These are phyloP conservation scores for Gavialis gangeticus DNA, from an alignment of 2,113 vertebrate genomes.

Conservation along the genomic window DNA sequence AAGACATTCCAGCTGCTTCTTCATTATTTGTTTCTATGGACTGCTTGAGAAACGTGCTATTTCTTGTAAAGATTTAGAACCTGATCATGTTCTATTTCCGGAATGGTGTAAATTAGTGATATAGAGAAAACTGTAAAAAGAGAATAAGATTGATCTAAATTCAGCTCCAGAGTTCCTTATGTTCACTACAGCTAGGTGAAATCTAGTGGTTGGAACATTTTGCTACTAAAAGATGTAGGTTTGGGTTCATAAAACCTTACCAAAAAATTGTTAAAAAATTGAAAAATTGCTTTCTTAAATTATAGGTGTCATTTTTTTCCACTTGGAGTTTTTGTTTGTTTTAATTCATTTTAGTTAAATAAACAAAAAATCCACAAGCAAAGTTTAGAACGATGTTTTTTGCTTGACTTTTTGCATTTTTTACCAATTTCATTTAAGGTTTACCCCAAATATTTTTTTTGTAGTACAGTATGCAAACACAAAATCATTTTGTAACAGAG, in stretches of 20 bases:
- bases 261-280: neutral
- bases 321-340: neutral
- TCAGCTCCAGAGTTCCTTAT: neutral
- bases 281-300: neutral
- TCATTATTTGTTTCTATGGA: neutral
- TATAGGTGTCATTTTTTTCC: neutral
- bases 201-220: neutral
- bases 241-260: neutral
- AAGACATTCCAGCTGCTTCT: neutral
- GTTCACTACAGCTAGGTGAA: neutral
- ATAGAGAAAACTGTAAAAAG: neutral
- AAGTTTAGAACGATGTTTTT: too few species aligned
- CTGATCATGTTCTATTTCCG: neutral
- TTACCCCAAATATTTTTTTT: too few species aligned
- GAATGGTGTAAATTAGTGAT: neutral
- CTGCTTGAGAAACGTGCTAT: neutral
- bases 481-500: neutral
- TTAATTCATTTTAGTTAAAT: too few species aligned
- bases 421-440: too few species aligned
- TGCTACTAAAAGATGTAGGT: fast-evolving
- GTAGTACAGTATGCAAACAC: neutral
- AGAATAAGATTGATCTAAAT: neutral
- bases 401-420: too few species aligned
- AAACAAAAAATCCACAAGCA: too few species aligned
- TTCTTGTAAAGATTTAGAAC: neutral